Conservation (phyloP, 1,140 invertebrate genomes). For the Euborellia annulipes region DNA sequence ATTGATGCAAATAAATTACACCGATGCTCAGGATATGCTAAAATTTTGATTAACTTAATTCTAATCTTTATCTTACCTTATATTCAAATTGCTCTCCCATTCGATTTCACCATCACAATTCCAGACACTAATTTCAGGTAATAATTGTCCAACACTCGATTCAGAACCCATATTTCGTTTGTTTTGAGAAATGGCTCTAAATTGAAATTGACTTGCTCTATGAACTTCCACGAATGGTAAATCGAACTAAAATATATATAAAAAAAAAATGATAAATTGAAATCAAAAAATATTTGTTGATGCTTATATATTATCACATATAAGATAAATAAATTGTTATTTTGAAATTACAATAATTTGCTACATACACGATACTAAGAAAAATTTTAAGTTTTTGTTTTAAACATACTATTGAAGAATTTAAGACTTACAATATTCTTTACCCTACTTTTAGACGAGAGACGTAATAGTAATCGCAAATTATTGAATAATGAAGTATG, state of each 20-base stretch:
- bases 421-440: constrained; percentile 37
- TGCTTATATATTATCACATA: not conserved
- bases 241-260: constrained; percentile 37
- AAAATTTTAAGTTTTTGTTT: not conserved
- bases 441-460: constrained; percentile 32
- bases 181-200: constrained; percentile 33
- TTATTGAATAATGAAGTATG: constrained; percentile 60
- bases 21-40: too few relatives aligned
- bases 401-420: not conserved
- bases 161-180: constrained; percentile 21
- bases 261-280: too few relatives aligned
- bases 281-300: too few relatives aligned
- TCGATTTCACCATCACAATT: constrained; percentile 77
- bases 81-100: constrained; percentile 44
- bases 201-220: constrained; percentile 55
- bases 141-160: constrained; percentile 23
- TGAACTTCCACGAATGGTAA: constrained; percentile 64
- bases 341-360: not conserved
- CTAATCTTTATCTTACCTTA: constrained; percentile 36
- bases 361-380: not conserved
- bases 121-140: constrained; percentile 43
- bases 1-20: constrained; percentile 6
- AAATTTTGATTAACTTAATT: constrained; percentile 5
- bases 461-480: constrained; percentile 46
- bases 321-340: not conserved